Base-by-base conservation (phyloP, 2,888 invertebrate genomes). In the Helleia helle region DNA sequence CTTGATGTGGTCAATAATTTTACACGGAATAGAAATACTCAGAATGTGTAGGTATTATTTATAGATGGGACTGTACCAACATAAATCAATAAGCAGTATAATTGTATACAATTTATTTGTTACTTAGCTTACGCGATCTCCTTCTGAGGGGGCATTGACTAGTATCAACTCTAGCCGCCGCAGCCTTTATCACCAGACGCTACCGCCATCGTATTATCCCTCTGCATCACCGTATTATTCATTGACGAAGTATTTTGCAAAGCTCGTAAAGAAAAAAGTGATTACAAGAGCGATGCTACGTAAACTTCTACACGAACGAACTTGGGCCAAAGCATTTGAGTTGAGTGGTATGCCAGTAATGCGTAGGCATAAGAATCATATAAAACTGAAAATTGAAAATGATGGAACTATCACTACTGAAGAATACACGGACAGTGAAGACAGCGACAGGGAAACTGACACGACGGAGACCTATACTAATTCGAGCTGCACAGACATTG, bases 211-310 rank as follows among this genome's bases (percentile, higher is more conserved):
- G 73, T 90, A 89, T 74, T 92, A 90, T 80, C 92, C 91, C 62
- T 87, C 91, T 57, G 90, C 91, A 52, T 90, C 93, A 37, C 93
- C 93, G 15, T 94, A 93, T 71, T 89, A 91, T 53, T 90, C 90
- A 49, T 86, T 94, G 49, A 92, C 92, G 29, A 90, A 90, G 65
- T 90, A 90, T 71, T 93, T 92, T 67, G 90, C 91, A 48, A 88
- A 89, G 61, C 87, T 93, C 43, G 91, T 94, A 24, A 90, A 89
- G 65, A 88, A 88, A 65, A 91, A 90, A 62, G 77, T 90, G 8
- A 89, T 94, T 47, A 90, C 89, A 7, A 85, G 90, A 45, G 88
- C 89, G 59, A 86, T 94, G 64, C 83, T 94, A 43, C 92, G 93
- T 67, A 88, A 90, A 61, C 80, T 94, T 38, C 79, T 94, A 36